These are phyloP conservation scores for Thymelicus acteon DNA, from an alignment of 2,888 invertebrate genomes.

Conservation along the genomic window DNA sequence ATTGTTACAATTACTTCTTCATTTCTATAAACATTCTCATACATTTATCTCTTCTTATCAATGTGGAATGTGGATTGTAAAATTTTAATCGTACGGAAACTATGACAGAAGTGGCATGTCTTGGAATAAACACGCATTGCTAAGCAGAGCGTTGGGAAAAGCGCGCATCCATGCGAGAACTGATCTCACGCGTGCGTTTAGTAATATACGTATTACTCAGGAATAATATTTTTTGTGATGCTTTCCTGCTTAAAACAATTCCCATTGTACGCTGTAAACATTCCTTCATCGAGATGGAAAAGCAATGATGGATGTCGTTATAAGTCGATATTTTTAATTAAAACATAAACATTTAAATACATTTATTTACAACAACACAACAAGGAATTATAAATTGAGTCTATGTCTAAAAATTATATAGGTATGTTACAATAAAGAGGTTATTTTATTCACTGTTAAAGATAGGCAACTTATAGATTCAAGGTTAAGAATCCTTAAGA, in stretches of 20 bases:
- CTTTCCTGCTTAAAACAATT: background rate
- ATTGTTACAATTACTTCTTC: no score
- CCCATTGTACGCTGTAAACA: background rate
- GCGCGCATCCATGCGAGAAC: conserved; percentile 70
- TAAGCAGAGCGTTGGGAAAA: conserved; percentile 73
- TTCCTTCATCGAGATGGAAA: no score
- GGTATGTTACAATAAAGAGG: no score
- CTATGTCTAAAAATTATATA: background rate
- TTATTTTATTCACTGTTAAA: no score
- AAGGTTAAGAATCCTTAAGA: no score
- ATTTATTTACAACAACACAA: conserved; percentile 33
- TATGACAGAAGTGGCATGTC: conserved; percentile 24
- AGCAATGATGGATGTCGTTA: no score
- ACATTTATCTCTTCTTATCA: conserved; percentile 31
- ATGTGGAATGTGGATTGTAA: conserved; percentile 42
- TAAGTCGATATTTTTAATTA: background rate
- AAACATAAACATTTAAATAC: conserved; percentile 21
- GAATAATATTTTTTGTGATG: background rate
- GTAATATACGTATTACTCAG: background rate
- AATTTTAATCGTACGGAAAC: conserved; percentile 27
- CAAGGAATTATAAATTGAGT: background rate
- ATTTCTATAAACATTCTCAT: background rate
- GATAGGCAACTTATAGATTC: no score
- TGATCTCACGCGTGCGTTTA: conserved; percentile 50
- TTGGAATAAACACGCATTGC: conserved; percentile 54